Evolutionary conservation across 2,888 invertebrate genomes (phyloP), one percentile per base, ranked within the genome.

Genomic region (Monochamus alternatus): DNA sequence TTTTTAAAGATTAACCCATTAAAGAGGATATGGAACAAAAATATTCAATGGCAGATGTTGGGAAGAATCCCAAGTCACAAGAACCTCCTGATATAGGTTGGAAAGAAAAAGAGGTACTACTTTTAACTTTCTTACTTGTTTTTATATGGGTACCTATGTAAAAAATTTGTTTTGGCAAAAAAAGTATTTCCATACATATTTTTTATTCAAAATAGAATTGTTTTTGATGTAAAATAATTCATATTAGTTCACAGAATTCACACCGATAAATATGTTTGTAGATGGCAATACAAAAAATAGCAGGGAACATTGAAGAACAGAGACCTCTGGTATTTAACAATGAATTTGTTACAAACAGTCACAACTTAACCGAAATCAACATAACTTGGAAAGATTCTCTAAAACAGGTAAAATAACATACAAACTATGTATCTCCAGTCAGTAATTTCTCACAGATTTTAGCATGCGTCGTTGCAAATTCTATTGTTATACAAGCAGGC

Each of bases 401-500:
- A 38, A 67, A 64, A 22, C 76, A 76, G 70, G 75, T 75, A n/a
- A n/a, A 58, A 74, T 10, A 30, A 55, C n/a, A 58, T 58, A 55
- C n/a, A 55, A 38, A 38, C 3, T 55, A 22, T 55, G 22, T 14
- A 4, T 58, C n/a, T 22, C 22, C 3, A 30, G 2, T 58, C 31
- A 14, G 5, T 38, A 38, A 38, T 64, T 74, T 65, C 70, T 83
- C 84, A 60, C 79, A 91, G 91, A 87, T 91, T 74, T 75, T 89
- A 66, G 89, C 90, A 51, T 87, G 88, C 78, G 89, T 89, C 77
- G 87, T 90, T 70, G 89, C 89, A 1, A 89, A 90, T 78, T 87
- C 89, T 73, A 85, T 90, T 62, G 91, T 90, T 1, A 90, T 92
- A 74, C 91, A 92, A 82, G 90, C 90, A 22, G 92, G 92, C 38